phyloP scores from a whole-genome alignment of 1,140 invertebrate species.

The Drosophila bipectinata region DNA sequence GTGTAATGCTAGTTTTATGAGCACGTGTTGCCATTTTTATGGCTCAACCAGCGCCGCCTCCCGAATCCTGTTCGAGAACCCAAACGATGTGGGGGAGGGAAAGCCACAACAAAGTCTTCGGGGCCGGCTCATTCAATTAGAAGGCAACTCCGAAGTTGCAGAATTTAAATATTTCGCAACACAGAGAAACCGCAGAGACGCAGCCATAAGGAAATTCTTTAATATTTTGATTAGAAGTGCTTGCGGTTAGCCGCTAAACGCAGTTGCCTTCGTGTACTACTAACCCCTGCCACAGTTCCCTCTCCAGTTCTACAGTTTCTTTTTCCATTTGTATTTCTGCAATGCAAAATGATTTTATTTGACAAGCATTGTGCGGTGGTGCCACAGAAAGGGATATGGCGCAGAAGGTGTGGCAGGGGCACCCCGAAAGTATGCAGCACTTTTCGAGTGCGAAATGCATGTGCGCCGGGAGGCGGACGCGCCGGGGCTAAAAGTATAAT shows the following conservation, averaged over 20 bases:
- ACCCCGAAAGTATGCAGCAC: constrained; percentile 49
- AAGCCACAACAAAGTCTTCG: constrained; percentile 64
- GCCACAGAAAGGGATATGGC: constrained; percentile 14
- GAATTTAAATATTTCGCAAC: constrained; percentile 51
- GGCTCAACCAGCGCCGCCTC: constrained; percentile 28
- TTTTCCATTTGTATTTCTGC: constrained; percentile 35
- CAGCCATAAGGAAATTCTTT: constrained; percentile 57
- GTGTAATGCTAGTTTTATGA: constrained; percentile 65
- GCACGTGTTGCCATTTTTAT: constrained; percentile 62
- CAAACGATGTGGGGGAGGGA: constrained; percentile 25
- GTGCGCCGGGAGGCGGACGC: not conserved
- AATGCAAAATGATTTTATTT: constrained; percentile 77
- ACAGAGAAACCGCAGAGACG: constrained; percentile 48
- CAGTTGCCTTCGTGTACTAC: constrained; percentile 7
- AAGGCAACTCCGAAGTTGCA: constrained; percentile 44
- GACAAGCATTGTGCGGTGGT: constrained; percentile 59
- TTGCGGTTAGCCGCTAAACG: constrained; percentile 70
- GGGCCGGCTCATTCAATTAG: constrained; percentile 63
- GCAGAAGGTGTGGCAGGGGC: not conserved
- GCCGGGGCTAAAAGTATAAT: constrained; percentile 40
- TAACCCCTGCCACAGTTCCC: not conserved
- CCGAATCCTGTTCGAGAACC: not conserved
- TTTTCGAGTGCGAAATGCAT: constrained; percentile 47
- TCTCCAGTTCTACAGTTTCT: not conserved
- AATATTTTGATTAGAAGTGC: constrained; percentile 73